phyloP scores from a whole-genome alignment of 1,140 invertebrate species.

The Drosophila repleta region DNA sequence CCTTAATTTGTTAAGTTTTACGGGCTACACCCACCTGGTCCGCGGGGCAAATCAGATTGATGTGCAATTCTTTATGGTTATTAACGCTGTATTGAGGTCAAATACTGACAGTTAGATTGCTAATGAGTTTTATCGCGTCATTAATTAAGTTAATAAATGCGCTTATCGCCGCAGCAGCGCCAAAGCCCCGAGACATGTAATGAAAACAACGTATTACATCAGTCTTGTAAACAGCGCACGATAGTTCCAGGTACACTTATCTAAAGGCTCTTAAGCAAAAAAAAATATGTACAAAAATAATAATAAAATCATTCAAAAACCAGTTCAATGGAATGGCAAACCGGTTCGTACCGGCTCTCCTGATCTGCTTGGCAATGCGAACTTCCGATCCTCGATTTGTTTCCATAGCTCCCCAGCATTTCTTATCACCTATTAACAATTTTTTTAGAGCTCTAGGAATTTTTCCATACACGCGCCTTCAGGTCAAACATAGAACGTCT shows the following conservation, averaged over 20 bases:
- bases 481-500: constrained; percentile 7
- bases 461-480: constrained; percentile 19
- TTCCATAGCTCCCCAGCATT: background rate
- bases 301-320: constrained; percentile 4
- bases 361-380: background rate
- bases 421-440: constrained; percentile 16
- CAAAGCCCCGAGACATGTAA: constrained; percentile 44
- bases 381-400: constrained; percentile 29
- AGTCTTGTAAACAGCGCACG: constrained; percentile 36
- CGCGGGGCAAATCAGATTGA: constrained; percentile 63
- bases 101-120: constrained; percentile 56
- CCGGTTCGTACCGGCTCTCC: constrained; percentile 17
- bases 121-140: constrained; percentile 60
- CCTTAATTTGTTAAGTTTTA: background rate
- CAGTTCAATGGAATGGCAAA: background rate
- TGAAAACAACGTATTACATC: constrained; percentile 73
- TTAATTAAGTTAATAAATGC: constrained; percentile 71
- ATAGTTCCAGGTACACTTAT: constrained; percentile 1
- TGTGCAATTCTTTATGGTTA: constrained; percentile 31
- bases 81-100: constrained; percentile 61
- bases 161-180: constrained; percentile 34
- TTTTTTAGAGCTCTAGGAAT: constrained; percentile 21
- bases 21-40: constrained; percentile 9
- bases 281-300: too few species aligned
- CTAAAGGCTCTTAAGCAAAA: background rate